phyloP scores from a whole-genome alignment of 92 coral and sea anemone species.

The Porites rus region DNA sequence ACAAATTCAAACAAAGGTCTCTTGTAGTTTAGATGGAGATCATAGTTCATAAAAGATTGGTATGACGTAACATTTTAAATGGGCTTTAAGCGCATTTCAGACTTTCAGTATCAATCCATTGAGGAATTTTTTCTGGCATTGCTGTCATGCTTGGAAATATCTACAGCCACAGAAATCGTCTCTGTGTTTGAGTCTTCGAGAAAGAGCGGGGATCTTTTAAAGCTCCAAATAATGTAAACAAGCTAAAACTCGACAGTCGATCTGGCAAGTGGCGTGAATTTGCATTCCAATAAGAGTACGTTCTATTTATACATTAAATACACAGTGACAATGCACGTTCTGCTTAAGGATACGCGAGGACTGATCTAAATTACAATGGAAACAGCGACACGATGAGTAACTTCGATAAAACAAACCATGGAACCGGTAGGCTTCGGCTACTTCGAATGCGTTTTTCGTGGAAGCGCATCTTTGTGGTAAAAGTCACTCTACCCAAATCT shows the following conservation, averaged over 20 bases:
- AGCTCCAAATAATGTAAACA: slow-evolving; percentile 20
- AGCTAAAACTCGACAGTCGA: slow-evolving; percentile 13
- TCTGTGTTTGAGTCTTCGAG: not conserved
- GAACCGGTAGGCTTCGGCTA: not conserved
- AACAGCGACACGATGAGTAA: slow-evolving; percentile 22
- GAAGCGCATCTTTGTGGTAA: not conserved
- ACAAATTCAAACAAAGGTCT: not conserved
- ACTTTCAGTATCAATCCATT: slow-evolving; percentile 15
- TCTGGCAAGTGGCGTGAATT: slow-evolving; percentile 23
- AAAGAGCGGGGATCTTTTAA: not conserved
- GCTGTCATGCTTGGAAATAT: slow-evolving; percentile 9
- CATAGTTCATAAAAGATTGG: not conserved
- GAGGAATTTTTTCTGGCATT: not conserved
- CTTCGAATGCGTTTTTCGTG: too few relatives aligned
- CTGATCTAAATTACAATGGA: slow-evolving; percentile 21
- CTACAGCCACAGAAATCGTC: not conserved
- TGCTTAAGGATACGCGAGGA: slow-evolving; percentile 43
- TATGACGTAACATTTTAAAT: slow-evolving; percentile 28
- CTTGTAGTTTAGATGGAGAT: not conserved
- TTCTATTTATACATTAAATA: slow-evolving; percentile 43
- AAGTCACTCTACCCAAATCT: not conserved
- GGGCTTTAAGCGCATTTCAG: slow-evolving; percentile 8
- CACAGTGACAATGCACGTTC: slow-evolving; percentile 29
- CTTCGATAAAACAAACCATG: not conserved
- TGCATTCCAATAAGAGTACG: slow-evolving; percentile 43